Base-by-base conservation (phyloP, 2,113 vertebrate genomes). In the Neotoma lepida region DNA sequence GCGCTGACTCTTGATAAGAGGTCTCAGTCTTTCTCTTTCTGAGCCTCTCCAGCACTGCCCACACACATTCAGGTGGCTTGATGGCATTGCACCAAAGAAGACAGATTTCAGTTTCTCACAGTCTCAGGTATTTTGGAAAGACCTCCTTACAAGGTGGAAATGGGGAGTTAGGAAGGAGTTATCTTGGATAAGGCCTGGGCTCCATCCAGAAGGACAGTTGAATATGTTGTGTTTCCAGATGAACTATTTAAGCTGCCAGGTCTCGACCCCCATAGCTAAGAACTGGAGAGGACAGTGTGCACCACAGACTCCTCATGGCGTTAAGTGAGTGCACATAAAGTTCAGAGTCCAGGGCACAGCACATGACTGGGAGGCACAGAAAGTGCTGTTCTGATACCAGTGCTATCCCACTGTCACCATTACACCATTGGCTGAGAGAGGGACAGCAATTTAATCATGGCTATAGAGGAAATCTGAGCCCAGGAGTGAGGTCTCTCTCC, bases 121-220 rank as follows among this genome's bases (percentile, higher is more conserved):
- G 39, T 58, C 88, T 56, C 49, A 56, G 96, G 33, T 94, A 4
- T 92, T 80, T 44, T 68, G 58, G 61, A 71, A 94, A 86, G 68
- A 82, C 17, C 41, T 77, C 13, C 12, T 93, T 93, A 89, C 51
- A 33, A 73, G 84, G 63, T 74, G n/a, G 20, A 14, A 96, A 28
- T 96, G 61, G 49, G 84, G 78, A 86, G 10, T 61, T 86, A 13
- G 71, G 17, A 91, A 51, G 33, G 56, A 82, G 10, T 10, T 6
- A 73, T 64, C 68, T 78, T 82, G 10, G 7, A 6, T 91, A 88
- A 82, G 93, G 10, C n/a, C 58, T 87, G 51, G 24, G 17, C 46
- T 89, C 20, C 90, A 71, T n/a, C n/a, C n/a, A n/a, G 35, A 63
- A 24, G 64, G 64, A 85, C 9, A 80, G 66, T 58, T 96, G 89